Conservation (phyloP, 2,888 invertebrate species). For the Drosophila subquinaria region DNA sequence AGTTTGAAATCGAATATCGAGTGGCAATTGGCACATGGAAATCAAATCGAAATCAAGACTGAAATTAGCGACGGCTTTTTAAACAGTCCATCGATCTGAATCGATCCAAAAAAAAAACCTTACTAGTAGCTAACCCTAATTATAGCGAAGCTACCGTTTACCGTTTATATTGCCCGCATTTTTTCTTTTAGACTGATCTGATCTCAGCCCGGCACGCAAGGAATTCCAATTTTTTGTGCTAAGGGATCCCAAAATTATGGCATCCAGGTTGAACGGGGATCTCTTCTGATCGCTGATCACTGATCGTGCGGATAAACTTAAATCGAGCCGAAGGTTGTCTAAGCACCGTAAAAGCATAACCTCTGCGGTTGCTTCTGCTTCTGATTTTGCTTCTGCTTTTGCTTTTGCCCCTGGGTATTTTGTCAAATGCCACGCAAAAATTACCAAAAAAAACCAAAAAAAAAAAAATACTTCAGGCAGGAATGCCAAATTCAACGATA, state of each 20-base stretch:
- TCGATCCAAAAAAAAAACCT: neutral
- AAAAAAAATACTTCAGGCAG: no score
- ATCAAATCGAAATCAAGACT: conserved; percentile 37
- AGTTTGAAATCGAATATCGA: conserved; percentile 46
- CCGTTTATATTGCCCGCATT: conserved; percentile 47
- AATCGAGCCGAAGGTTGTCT: conserved; percentile 67
- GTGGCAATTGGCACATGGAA: conserved; percentile 48
- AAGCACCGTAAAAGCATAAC: conserved; percentile 44
- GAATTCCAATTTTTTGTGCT: conserved; percentile 50
- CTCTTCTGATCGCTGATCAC: conserved; percentile 18
- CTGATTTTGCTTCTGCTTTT: conserved; percentile 44
- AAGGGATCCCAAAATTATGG: conserved; percentile 66
- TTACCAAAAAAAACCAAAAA: conserved; percentile 47
- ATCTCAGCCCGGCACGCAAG: conserved; percentile 69
- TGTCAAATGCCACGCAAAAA: conserved; percentile 65
- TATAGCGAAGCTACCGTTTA: conserved; percentile 72
- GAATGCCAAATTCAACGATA: conserved; percentile 12
- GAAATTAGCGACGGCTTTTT: conserved; percentile 45
- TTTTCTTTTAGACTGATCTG: conserved; percentile 14
- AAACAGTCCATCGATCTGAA: neutral
- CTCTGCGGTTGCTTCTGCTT: conserved; percentile 23
- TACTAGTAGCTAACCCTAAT: conserved; percentile 52
- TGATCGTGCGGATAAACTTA: conserved; percentile 83
- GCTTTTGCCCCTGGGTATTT: conserved; percentile 73
- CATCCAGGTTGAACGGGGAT: conserved; percentile 52